Conservation (phyloP, 2,888 invertebrate species). For the Andrena chrysosceles region DNA sequence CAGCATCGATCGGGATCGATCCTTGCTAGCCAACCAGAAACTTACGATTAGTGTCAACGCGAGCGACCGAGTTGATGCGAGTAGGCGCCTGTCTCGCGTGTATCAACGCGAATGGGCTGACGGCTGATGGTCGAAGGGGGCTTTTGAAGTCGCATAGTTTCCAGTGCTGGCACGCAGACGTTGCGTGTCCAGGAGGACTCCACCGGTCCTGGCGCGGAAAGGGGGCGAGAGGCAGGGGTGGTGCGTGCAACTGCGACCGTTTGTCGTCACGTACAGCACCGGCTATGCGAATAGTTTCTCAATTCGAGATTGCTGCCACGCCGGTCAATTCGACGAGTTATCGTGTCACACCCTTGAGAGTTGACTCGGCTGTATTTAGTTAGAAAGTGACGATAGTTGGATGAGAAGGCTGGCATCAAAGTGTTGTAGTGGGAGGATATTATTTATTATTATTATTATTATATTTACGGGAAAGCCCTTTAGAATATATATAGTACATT, state of each 20-base stretch:
- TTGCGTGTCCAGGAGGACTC: conserved; percentile 79
- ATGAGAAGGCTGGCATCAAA: background rate
- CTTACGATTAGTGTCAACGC: conserved; percentile 71
- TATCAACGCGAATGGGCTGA: conserved; percentile 65
- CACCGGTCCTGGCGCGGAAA: conserved; percentile 21
- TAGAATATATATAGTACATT: too few relatives aligned
- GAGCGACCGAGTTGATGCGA: conserved; percentile 65
- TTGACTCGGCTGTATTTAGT: background rate
- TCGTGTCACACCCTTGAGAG: background rate
- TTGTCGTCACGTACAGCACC: conserved; percentile 61
- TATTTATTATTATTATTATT: too few relatives aligned
- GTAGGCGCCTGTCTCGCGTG: conserved; percentile 70
- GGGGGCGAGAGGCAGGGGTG: background rate
- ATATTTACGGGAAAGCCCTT: too few relatives aligned
- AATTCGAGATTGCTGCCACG: conserved; percentile 65
- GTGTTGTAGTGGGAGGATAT: conserved; percentile 7
- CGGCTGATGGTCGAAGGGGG: conserved; percentile 56
- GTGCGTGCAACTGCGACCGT: conserved; percentile 50
- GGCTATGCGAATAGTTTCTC: conserved; percentile 72
- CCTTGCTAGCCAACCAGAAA: conserved; percentile 72
- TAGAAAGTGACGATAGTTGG: background rate
- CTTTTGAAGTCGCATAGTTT: conserved; percentile 82
- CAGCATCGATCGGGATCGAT: conserved; percentile 66
- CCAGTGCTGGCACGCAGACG: conserved; percentile 80
- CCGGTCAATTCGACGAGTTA: conserved; percentile 12